Evolutionary conservation across 2,113 vertebrate species (phyloP), one percentile per base, ranked within the genome.

Genomic region (Sinocyclocheilus anophthalmus): DNA sequence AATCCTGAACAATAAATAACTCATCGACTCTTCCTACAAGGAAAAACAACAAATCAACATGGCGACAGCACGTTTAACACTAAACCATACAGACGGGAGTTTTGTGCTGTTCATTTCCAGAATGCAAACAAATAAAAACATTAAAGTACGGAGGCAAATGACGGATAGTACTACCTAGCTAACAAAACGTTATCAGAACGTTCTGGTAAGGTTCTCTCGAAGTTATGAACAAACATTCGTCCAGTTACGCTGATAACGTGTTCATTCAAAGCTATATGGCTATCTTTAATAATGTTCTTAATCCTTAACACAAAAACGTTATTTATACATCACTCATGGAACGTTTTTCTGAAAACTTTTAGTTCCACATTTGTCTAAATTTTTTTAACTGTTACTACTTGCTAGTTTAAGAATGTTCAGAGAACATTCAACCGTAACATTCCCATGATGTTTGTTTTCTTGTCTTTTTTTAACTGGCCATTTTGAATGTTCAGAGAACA

Each of bases 11-110:
- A 48, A 6, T 82, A 86, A 87, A 87, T 88, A 80, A 88, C 69
- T 85, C 53, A 22, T 80, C 83, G 69, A 92, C 91, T 89, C 89
- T 92, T 92, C 91, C 90, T 88, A 69, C n/a, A 73, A 88, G 76
- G 79, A 82, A 55, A 77, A 87, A 76, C 24, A 61, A 86, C 86
- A 83, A 63, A 87, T 79, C 87, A 78, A 77, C 85, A 89, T 86
- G 81, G 50, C 86, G 83, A 87, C 89, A 88, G 65, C 22, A 89
- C 80, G 67, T 86, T 77, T 24, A 86, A 87, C 83, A 86, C 83
- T 84, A 70, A 87, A 89, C 79, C 72, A 67, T 88, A 81, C 50
- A 89, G 88, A 91, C 88, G 85, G 42, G 22, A n/a, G 61, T 67
- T 26, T 45, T 81, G 80, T 67, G 80, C 80, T 22, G 61, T 82